These are phyloP conservation scores for Oncorhynchus mykiss DNA, from an alignment of 2,113 vertebrate species.

Conservation along the genomic window DNA sequence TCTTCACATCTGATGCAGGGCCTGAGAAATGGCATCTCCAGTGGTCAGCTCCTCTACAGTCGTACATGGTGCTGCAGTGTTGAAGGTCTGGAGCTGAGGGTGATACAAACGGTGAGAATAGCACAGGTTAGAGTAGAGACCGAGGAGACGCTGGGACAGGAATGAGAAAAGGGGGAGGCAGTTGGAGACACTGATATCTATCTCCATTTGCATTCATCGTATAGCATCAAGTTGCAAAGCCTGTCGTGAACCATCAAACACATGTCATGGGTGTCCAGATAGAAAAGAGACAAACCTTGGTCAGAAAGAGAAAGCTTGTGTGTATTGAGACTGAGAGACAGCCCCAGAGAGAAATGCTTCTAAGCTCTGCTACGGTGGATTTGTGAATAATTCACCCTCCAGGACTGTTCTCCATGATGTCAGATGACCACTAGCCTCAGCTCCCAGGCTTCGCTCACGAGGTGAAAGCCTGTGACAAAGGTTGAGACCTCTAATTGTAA, in stretches of 20 bases:
- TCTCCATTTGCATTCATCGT: too few species aligned
- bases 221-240: too few species aligned
- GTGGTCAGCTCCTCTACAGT: slow-evolving; percentile 84
- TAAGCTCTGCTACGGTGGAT: background rate
- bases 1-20: slow-evolving; percentile 89
- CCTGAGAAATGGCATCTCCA: slow-evolving; percentile 90
- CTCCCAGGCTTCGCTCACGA: too few species aligned
- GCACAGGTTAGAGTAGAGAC: background rate
- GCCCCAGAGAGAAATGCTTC: background rate
- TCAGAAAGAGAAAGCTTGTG: too few species aligned
- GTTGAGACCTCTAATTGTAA: too few species aligned
- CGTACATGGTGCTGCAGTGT: slow-evolving; percentile 82
- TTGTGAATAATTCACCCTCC: slow-evolving; percentile 14
- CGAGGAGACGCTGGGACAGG: slow-evolving; percentile 10
- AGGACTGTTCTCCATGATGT: background rate
- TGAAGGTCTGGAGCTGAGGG: slow-evolving; percentile 90
- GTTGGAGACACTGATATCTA: too few species aligned
- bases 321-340: background rate
- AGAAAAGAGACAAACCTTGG: too few species aligned
- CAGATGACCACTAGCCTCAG: background rate
- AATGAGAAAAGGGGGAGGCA: too few species aligned
- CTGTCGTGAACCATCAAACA: too few species aligned
- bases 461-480: too few species aligned
- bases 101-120: background rate
- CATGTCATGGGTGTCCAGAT: too few species aligned